Evolutionary conservation across 2,888 invertebrate species (phyloP).

Genomic region (Lasioglossum lativentre): DNA sequence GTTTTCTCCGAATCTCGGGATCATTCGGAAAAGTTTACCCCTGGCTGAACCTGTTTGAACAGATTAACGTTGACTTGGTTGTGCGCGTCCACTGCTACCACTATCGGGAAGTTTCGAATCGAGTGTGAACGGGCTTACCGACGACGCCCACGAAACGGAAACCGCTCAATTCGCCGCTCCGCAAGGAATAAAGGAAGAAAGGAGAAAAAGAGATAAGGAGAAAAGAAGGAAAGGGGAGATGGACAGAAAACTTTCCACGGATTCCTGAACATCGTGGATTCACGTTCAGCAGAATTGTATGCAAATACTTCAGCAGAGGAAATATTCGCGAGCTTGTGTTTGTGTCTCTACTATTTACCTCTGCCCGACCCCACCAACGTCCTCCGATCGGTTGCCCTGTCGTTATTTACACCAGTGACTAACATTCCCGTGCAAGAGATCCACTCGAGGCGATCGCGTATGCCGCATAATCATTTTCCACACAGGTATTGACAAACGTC

Average conservation of each 20-base stretch:
- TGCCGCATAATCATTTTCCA: slow-evolving; percentile 53
- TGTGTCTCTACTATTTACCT: slow-evolving; percentile 16
- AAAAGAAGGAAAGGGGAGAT: not conserved
- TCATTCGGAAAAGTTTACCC: not conserved
- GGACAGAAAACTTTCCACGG: slow-evolving; percentile 45
- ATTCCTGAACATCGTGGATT: slow-evolving; percentile 60
- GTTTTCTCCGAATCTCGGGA: slow-evolving; percentile 7
- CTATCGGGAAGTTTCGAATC: not conserved
- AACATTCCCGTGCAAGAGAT: slow-evolving; percentile 48
- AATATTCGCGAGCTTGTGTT: slow-evolving; percentile 51
- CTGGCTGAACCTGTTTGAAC: not conserved
- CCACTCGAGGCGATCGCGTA: slow-evolving; percentile 52
- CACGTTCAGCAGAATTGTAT: slow-evolving; percentile 63
- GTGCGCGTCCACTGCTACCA: not conserved
- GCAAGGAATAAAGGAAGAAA: slow-evolving; percentile 1
- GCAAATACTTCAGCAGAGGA: slow-evolving; percentile 62
- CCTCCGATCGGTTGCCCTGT: slow-evolving; percentile 30
- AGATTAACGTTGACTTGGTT: not conserved
- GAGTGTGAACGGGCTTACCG: not conserved
- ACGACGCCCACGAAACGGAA: slow-evolving; percentile 59
- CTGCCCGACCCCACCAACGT: slow-evolving; percentile 17
- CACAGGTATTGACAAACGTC: slow-evolving; percentile 46
- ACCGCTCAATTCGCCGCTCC: slow-evolving; percentile 6
- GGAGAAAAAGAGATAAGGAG: too few relatives aligned
- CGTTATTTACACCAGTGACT: slow-evolving; percentile 57